Evolutionary conservation across 2,113 vertebrate species (phyloP).

Genomic region (Phylloscopus whistleri): DNA sequence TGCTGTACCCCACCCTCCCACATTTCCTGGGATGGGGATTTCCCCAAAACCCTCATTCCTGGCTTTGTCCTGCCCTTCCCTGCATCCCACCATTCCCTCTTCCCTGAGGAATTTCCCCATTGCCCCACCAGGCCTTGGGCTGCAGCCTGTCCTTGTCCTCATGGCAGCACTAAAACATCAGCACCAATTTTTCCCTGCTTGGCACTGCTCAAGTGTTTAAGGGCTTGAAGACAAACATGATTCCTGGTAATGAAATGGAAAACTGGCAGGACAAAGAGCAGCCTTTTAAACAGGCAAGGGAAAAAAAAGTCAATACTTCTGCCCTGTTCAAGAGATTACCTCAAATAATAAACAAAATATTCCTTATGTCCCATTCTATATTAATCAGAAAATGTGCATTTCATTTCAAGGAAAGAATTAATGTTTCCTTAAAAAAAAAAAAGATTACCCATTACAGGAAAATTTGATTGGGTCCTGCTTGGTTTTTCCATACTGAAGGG

Average conservation of each 20-base stretch:
- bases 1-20: not conserved
- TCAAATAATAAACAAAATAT: not conserved
- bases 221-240: accelerated
- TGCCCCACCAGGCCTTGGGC: not conserved
- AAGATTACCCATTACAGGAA: not conserved
- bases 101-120: not conserved
- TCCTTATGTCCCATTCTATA: not conserved
- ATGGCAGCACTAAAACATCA: not conserved
- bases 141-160: not conserved
- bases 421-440: not conserved
- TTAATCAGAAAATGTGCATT: not conserved
- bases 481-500: not conserved
- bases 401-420: not conserved
- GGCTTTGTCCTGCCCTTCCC: not conserved
- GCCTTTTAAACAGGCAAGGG: not conserved
- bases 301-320: not conserved
- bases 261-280: not conserved
- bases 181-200: not conserved
- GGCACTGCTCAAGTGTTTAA: not conserved
- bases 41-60: not conserved
- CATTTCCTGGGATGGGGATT: not conserved
- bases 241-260: not conserved
- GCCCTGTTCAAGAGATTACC: not conserved
- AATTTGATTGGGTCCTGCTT: not conserved
- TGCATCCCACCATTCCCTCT: not conserved